Evolutionary conservation across 2,888 invertebrate species (phyloP), one percentile per base, ranked within the genome.

Genomic region (Ceratothoa steindachneri): DNA sequence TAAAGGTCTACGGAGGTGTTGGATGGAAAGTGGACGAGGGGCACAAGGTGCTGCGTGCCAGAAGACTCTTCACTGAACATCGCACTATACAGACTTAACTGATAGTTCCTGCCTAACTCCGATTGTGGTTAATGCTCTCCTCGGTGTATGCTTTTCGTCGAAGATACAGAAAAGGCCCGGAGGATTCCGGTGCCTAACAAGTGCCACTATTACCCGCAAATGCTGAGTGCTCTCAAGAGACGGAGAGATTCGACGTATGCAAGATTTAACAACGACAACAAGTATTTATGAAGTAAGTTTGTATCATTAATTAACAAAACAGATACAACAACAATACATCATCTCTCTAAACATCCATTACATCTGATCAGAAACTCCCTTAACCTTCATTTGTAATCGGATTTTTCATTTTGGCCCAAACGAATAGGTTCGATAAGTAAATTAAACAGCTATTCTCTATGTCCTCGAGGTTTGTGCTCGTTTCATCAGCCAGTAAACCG

Each of bases 1-100:
- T 29, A 66, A 5, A 29, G 29, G 27, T 75, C 75, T 70, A 75
- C 70, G 60, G 71, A 69, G 53, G 75, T 72, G 66, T 69, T 65
- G 27, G 72, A 69, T 29, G 72, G 72, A 69, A 72, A 72, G 72
- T 72, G 75, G 15, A 72, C 75, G 24, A 75, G 69, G 72, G 69
- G 19, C 30, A 75, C 72, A 69, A 72, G 75, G 29, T 75, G 75
- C 12, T 72, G 75, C 69, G 69, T 69, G 5, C 24, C 55, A 12
- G 15, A 12, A 55, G 60, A 60, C 5, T 9, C 41, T 5, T 41
- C 41, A 41, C 41, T 5, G 5, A 15, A 15, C 41, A 41, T 41
- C n/a, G n/a, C n/a, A 12, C 19, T 22, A 12, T 55, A 5, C 7
- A 55, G 19, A 19, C 19, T 55, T 55, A 7, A 22, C 19, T 55